Conservation (phyloP, 1,140 invertebrate species). For the Drosophila arizonae region DNA sequence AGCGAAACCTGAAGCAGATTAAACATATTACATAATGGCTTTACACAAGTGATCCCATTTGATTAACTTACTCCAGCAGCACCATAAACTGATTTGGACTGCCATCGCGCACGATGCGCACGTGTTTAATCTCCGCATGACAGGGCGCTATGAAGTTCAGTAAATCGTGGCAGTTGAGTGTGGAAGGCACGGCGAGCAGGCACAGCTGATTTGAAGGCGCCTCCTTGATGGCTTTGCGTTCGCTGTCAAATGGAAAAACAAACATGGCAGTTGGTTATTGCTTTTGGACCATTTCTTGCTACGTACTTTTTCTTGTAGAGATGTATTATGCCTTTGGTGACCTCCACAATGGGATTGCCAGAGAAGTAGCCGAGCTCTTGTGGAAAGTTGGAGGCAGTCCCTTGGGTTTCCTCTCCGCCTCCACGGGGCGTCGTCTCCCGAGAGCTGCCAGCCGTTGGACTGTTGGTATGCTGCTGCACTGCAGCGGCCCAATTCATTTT, state of each 20-base stretch:
- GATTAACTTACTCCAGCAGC: conserved; percentile 87
- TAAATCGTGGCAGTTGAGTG: conserved; percentile 96
- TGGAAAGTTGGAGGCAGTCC: conserved; percentile 77
- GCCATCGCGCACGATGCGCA: conserved; percentile 94
- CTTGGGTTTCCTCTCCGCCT: conserved; percentile 67
- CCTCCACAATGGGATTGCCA: conserved; percentile 97
- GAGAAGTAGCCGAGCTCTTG: conserved; percentile 93
- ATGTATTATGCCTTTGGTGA: conserved; percentile 97
- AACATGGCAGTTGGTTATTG: neutral
- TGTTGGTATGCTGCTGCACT: conserved; percentile 65
- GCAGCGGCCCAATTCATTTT: conserved; percentile 79
- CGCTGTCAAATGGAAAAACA: conserved; percentile 82
- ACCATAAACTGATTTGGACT: conserved; percentile 99
- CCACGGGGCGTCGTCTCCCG: conserved; percentile 82
- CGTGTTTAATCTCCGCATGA: conserved; percentile 93
- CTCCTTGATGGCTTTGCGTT: conserved; percentile 86
- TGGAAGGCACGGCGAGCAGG: conserved; percentile 95
- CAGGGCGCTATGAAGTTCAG: conserved; percentile 97
- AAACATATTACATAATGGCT: neutral
- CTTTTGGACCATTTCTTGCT: neutral
- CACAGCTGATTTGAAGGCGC: conserved; percentile 92
- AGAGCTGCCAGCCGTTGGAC: conserved; percentile 76
- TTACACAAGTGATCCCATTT: too few species aligned
- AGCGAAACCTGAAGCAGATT: conserved; percentile 84
- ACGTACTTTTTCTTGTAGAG: conserved; percentile 96